phyloP scores from a whole-genome alignment of 2,797 vertebrate species.

The Sylvia borin region DNA sequence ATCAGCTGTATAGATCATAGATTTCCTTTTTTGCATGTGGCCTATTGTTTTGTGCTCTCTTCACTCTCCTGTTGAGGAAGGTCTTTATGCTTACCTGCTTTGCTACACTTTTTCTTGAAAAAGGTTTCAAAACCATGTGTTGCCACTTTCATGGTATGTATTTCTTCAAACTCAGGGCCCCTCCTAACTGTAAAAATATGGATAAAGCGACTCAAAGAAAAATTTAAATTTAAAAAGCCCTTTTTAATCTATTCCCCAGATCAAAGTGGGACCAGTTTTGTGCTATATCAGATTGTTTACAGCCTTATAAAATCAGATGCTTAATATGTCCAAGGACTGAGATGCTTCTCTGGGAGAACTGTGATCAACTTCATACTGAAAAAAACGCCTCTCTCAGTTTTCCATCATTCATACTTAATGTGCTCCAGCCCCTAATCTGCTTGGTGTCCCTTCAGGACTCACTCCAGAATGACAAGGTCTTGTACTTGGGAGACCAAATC shows the following conservation, averaged over 20 bases:
- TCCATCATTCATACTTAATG: neutral
- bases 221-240: neutral
- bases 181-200: neutral
- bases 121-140: neutral
- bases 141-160: neutral
- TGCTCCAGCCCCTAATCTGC: neutral
- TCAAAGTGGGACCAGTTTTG: neutral
- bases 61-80: neutral
- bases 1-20: neutral
- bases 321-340: neutral
- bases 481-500: neutral
- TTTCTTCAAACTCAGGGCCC: neutral
- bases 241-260: neutral
- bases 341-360: neutral
- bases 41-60: neutral
- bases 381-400: neutral
- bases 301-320: neutral
- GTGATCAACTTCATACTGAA: neutral
- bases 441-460: neutral
- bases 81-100: neutral
- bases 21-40: neutral
- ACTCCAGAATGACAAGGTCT: neutral
- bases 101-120: neutral
- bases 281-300: neutral
- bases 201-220: neutral